Base-by-base conservation (phyloP, 2,888 invertebrate species). In the Nebria brevicollis region DNA sequence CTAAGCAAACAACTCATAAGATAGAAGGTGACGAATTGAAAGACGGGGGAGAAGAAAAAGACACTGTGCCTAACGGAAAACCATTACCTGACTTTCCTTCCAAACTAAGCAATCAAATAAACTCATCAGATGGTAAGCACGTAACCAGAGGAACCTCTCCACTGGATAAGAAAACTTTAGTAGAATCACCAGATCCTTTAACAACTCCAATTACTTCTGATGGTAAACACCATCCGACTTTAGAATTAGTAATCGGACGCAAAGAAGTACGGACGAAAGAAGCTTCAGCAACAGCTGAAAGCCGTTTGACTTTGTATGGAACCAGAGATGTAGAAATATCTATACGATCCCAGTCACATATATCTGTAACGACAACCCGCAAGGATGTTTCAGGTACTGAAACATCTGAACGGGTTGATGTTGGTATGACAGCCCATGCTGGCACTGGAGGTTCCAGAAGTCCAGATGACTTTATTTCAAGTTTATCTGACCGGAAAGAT, bases 251-350 rank as follows among this genome's bases (percentile, higher is more conserved):
- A 1, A 90, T 91, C 81, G 91, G 91, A 2, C 88, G 90, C 5
- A 91, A 91, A 86, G 91, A 91, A 85, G 89, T 91, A 0, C 88
- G 89, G 73, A 91, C 91, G 5, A 88, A 88, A 83, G 91, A 91
- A 84, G 90, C 91, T 0, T 89, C 90, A 65, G 91, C 91, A 6
- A 89, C 90, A 8, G 89, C 91, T 13, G 91, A 91, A 86, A 91
- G 91, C 85, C 87, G 90, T n/a, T 85, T 91, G 42, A 91, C 91
- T 4, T 84, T 91, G 13, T 91, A 91, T 84, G 90, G 91, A 11
- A 89, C 89, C n/a, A 89, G 89, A 83, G 91, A 91, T 86, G 90
- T 91, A 6, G 91, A 91, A 87, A 91, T 91, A 82, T 91, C 91
- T 13, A 91, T 91, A 65, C 89, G 90, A 83, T 91, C 91, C 2